These are phyloP conservation scores for Rousettus madagascariensis DNA, from an alignment of 2,797 vertebrate species.

Conservation along the genomic window DNA sequence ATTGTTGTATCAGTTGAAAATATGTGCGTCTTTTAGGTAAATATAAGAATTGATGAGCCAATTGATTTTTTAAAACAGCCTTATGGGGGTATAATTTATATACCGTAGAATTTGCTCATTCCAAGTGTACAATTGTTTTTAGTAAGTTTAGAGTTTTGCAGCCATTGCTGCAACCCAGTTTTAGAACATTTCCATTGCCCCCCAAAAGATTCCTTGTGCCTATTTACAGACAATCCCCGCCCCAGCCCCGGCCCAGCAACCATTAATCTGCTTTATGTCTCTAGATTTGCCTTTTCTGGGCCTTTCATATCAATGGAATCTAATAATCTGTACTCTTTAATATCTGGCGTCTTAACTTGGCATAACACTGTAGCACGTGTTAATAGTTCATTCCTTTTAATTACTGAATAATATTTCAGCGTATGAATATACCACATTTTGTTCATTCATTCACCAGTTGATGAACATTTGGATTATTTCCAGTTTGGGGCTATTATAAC, in stretches of 20 bases:
- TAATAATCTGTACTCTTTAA: not conserved
- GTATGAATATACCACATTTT: not conserved
- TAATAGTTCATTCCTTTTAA: not conserved
- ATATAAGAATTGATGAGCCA: not conserved
- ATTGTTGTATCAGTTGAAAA: not conserved
- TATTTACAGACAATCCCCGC: not conserved
- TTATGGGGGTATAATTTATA: not conserved
- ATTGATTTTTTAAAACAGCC: not conserved
- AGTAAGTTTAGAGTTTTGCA: not conserved
- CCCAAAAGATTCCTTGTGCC: not conserved
- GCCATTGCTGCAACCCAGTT: not conserved
- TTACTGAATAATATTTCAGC: not conserved
- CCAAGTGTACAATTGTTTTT: not conserved
- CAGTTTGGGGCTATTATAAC: not conserved
- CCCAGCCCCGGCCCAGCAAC: not conserved
- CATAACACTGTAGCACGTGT: not conserved
- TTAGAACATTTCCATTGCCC: not conserved
- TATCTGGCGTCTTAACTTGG: not conserved
- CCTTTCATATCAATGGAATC: not conserved
- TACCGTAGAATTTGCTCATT: not conserved
- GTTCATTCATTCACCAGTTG: not conserved
- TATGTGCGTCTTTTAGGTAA: not conserved
- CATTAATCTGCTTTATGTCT: not conserved
- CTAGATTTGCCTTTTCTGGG: not conserved
- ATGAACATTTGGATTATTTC: not conserved